A percentile compares a stretch with the other conserved stretches of the same genome.
These are phyloP conservation scores for Ichneumoninae sp. DNA, from an alignment of 2,888 invertebrate species.

Conservation along the genomic window DNA sequence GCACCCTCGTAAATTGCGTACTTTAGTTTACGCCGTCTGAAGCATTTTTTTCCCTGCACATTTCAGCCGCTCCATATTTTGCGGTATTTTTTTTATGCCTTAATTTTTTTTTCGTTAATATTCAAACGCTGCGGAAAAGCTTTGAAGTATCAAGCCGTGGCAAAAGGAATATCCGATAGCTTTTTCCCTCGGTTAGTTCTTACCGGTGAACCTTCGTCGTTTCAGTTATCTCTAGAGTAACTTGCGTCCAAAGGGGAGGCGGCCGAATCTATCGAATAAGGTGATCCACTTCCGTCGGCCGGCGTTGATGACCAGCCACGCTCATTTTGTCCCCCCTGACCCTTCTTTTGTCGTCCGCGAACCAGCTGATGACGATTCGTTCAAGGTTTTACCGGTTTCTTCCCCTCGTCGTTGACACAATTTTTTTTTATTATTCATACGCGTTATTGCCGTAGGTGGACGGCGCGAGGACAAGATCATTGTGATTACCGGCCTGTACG, in stretches of 20 bases:
- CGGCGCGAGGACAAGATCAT: conserved; percentile 13
- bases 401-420: not conserved
- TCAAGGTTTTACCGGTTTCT: not conserved
- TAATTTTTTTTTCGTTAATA: not conserved
- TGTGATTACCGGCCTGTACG: conserved; percentile 22
- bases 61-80: conserved; percentile 25
- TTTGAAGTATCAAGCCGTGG: conserved; percentile 38
- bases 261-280: conserved; percentile 47
- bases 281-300: conserved; percentile 10
- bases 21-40: conserved; percentile 4
- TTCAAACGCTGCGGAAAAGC: conserved; percentile 20
- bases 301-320: not conserved
- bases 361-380: not conserved
- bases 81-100: not conserved
- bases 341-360: not conserved
- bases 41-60: conserved; percentile 32
- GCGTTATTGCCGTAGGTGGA: conserved; percentile 19
- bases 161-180: conserved; percentile 17
- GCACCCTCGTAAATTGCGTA: conserved; percentile 4
- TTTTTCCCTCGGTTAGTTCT: conserved; percentile 30
- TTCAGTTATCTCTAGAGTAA: conserved; percentile 9
- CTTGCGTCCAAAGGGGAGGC: conserved; percentile 38
- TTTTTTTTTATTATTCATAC: not conserved
- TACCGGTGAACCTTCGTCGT: conserved; percentile 21
- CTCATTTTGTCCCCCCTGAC: not conserved